Evolutionary conservation across 1,140 invertebrate genomes (phyloP).

Genomic region (Liolophura sinensis): DNA sequence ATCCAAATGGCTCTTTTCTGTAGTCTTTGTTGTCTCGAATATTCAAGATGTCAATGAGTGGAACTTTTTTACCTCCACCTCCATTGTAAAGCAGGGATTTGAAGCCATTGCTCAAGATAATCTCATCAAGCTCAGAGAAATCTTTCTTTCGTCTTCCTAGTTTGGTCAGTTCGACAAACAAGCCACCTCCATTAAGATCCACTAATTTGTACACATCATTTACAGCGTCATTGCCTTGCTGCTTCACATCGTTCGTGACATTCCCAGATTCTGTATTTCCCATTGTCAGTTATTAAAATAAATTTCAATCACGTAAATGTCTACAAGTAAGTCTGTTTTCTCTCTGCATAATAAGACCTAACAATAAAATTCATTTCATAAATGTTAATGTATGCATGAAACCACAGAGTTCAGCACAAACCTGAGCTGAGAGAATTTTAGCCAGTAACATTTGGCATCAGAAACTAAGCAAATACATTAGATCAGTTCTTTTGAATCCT

Average conservation of each 20-base stretch:
- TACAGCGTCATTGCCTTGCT: slow-evolving; percentile 39
- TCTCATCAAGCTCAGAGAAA: slow-evolving; percentile 61
- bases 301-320: too few relatives aligned
- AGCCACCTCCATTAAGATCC: slow-evolving; percentile 73
- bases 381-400: too few relatives aligned
- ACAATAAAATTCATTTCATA: too few relatives aligned
- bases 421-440: too few relatives aligned
- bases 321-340: too few relatives aligned
- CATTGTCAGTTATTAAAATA: too few relatives aligned
- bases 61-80: slow-evolving; percentile 85
- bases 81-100: slow-evolving; percentile 93
- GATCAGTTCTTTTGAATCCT: too few relatives aligned
- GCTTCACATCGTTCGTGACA: slow-evolving; percentile 48
- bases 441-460: too few relatives aligned
- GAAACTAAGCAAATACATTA: too few relatives aligned
- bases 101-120: slow-evolving; percentile 79
- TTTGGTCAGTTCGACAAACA: slow-evolving; percentile 93
- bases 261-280: too few relatives aligned
- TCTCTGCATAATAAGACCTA: too few relatives aligned
- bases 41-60: slow-evolving; percentile 83
- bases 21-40: slow-evolving; percentile 71
- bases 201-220: slow-evolving; percentile 52
- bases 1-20: neutral
- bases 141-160: slow-evolving; percentile 64
- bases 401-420: too few relatives aligned